Percentiles rank a stretch among this genome's conserved stretches.
Conservation (phyloP, 2,113 vertebrate species). For the Crotophaga sulcirostris region DNA sequence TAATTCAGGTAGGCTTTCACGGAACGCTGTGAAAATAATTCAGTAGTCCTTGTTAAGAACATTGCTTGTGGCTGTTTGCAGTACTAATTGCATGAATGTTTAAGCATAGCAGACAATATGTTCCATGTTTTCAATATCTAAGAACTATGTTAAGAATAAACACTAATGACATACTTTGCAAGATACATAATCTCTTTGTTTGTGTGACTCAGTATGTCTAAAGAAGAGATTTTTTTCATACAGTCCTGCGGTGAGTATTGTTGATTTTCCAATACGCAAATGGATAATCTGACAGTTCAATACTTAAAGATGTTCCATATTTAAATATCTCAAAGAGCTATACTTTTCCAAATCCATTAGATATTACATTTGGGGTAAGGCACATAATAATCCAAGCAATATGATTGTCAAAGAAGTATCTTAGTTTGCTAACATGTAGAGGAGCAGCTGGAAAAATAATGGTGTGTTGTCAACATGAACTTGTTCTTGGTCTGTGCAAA, state of each 20-base stretch:
- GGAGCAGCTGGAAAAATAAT: constrained; percentile 45
- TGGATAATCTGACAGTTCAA: background rate
- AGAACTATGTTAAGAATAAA: constrained; percentile 32
- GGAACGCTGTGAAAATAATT: background rate
- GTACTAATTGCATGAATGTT: constrained; percentile 28
- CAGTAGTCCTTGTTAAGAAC: background rate
- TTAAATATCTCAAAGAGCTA: background rate
- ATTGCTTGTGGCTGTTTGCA: background rate
- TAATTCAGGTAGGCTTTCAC: background rate
- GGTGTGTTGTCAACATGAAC: constrained; percentile 53
- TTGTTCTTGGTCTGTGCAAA: constrained; percentile 32
- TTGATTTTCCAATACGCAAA: constrained; percentile 3
- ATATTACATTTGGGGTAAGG: constrained; percentile 1
- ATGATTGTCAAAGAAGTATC: constrained; percentile 33
- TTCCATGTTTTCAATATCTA: background rate
- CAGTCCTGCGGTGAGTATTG: background rate
- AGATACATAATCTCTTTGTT: constrained; percentile 28
- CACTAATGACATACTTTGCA: constrained; percentile 29
- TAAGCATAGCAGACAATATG: background rate
- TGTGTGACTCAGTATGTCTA: background rate
- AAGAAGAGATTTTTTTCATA: background rate
- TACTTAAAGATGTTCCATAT: background rate
- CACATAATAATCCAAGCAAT: constrained; percentile 28
- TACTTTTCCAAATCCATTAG: constrained; percentile 24
- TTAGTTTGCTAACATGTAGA: constrained; percentile 44